Base-by-base conservation (phyloP, 2,797 vertebrate genomes). In the Chrysocyon brachyurus region DNA sequence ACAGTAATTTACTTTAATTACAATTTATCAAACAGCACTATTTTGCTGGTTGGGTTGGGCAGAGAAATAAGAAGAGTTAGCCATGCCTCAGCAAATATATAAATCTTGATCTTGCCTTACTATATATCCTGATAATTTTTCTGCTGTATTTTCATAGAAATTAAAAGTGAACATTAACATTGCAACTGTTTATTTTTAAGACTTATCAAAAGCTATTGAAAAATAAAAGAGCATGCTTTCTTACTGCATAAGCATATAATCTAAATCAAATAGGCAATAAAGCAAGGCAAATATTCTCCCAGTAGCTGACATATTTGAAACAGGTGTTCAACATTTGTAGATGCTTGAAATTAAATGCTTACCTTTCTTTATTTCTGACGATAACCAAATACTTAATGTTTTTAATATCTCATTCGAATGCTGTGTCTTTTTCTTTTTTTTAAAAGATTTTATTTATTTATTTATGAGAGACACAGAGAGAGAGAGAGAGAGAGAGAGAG, bases 271-370 rank as follows among this genome's bases (percentile, higher is more conserved):
- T 21, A 28, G 40, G 11, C 63, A 68, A 87, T 73, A 70, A 90
- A 93, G 33, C 10, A 90, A 85, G 46, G 36, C n/a, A 96, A 92
- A 93, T 86, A 86, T 95, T 88, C 94, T 49, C 40, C 28, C 59
- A n/a, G 2, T 40, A n/a, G 22, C 57, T 54, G 21, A 49, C 15
- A 63, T 57, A 94, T 94, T 64, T 91, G 63, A 90, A 16, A 66
- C 22, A 83, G 49, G 26, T 94, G 59, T 93, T 92, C 87, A 57
- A 91, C 24, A 16, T 91, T 26, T 70, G 56, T 15, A 70, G 11
- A 81, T 81, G 24, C 28, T 93, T 84, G 24, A 93, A 92, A 96
- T 79, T 87, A 94, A 97, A 82, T 36, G 7, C 12, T 33, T 22
- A 31, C 1, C 2, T 92, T 28, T 56, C 49, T 92, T 28, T 56